These are phyloP conservation scores for Omphaloscelis lunosa DNA, from an alignment of 2,888 invertebrate species.

Conservation along the genomic window DNA sequence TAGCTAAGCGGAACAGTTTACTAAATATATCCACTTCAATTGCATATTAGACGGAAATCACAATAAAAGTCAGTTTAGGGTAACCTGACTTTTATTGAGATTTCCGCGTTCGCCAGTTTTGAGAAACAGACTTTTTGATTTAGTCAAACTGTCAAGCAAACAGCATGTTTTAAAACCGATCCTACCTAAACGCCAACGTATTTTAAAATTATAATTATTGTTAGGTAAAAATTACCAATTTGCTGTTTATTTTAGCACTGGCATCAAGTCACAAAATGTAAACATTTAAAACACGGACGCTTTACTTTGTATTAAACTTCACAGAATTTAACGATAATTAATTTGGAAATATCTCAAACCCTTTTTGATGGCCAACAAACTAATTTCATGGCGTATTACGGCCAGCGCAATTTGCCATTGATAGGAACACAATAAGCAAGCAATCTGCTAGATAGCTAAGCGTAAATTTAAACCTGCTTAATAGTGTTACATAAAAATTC, in stretches of 20 bases:
- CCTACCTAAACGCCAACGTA: background rate
- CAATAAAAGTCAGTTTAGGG: no score
- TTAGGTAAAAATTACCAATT: background rate
- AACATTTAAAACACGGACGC: background rate
- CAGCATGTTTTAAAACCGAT: background rate
- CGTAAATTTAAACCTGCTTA: constrained; percentile 64
- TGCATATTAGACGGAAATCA: no score
- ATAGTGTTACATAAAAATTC: constrained; percentile 39
- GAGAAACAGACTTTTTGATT: background rate
- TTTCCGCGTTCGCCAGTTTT: background rate
- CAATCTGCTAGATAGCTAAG: constrained; percentile 66
- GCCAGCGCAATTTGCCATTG: constrained; percentile 63
- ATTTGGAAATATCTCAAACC: constrained; percentile 37
- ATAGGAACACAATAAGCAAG: constrained; percentile 68
- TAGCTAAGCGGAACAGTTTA: no score
- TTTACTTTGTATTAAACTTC: background rate
- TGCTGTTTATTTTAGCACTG: background rate
- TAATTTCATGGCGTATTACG: constrained; percentile 55
- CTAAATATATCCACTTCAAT: no score
- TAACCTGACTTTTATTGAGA: no score
- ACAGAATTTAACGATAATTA: constrained; percentile 40
- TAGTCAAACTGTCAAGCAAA: background rate
- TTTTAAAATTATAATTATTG: background rate
- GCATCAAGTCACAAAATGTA: background rate
- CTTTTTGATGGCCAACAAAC: constrained; percentile 53